A percentile compares a stretch with the other conserved stretches of the same genome.
These are phyloP conservation scores for Thrips palmi DNA, from an alignment of 1,140 invertebrate genomes.

Conservation along the genomic window DNA sequence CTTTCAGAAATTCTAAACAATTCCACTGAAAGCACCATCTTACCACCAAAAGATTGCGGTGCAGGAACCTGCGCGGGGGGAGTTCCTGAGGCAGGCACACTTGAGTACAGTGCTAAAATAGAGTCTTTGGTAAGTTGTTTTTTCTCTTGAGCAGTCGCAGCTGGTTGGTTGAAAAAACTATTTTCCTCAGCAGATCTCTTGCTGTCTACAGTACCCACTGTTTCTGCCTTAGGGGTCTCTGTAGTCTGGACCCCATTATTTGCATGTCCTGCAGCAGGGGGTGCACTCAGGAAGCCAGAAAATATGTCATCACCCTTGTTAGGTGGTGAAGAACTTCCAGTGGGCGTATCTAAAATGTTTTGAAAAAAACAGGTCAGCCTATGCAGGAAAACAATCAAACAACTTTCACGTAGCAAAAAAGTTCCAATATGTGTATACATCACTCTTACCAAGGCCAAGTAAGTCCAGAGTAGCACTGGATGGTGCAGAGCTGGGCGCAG, in stretches of 20 bases:
- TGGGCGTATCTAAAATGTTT: slow-evolving; percentile 9
- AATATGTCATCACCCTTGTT: slow-evolving; percentile 47
- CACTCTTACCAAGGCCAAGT: slow-evolving; percentile 34
- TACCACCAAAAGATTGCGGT: too few species aligned
- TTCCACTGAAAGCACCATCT: too few species aligned
- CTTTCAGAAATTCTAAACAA: too few species aligned
- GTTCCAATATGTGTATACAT: too few species aligned
- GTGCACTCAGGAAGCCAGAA: slow-evolving; percentile 54
- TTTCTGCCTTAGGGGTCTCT: too few species aligned
- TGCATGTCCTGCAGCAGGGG: slow-evolving; percentile 28
- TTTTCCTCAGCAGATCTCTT: slow-evolving; percentile 53
- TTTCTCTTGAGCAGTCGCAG: slow-evolving; percentile 49
- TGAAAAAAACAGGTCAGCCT: slow-evolving; percentile 9
- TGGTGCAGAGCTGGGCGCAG: slow-evolving; percentile 2
- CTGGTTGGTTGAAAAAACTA: slow-evolving; percentile 77
- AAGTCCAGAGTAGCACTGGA: slow-evolving; percentile 30
- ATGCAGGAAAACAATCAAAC: too few species aligned
- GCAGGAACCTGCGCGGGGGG: too few species aligned
- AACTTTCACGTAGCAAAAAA: too few species aligned
- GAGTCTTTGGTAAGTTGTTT: slow-evolving; percentile 83
- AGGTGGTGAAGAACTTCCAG: slow-evolving; percentile 7
- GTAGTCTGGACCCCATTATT: too few species aligned
- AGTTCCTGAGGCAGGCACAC: too few species aligned
- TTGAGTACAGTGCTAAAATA: slow-evolving; percentile 80
- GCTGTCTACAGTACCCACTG: slow-evolving; percentile 16